Conservation (phyloP, 2,113 vertebrate genomes). For the Engraulis encrasicolus region DNA sequence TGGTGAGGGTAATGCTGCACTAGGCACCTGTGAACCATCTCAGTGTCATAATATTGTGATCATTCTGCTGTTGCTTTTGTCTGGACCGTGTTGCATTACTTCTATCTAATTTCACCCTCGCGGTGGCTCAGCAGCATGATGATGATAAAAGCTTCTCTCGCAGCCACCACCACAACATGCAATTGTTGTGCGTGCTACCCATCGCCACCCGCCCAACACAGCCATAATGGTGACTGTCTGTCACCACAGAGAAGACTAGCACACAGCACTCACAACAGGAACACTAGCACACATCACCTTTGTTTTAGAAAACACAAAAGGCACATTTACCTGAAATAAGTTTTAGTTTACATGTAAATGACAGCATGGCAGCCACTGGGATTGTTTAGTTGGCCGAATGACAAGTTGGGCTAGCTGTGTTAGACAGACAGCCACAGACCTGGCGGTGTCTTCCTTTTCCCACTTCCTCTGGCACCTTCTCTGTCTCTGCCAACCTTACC, state of each 20-base stretch:
- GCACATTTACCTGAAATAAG: constrained; percentile 62
- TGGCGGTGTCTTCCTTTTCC: constrained; percentile 42
- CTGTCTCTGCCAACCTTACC: no score
- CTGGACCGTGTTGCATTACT: background rate
- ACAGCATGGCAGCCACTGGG: constrained; percentile 50
- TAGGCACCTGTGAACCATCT: background rate
- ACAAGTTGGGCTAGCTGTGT: constrained; percentile 62
- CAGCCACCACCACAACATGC: background rate
- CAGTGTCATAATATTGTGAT: background rate
- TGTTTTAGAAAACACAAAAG: constrained; percentile 58
- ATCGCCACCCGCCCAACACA: background rate
- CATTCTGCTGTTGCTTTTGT: background rate
- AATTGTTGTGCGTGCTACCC: background rate
- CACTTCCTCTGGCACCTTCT: constrained; percentile 45
- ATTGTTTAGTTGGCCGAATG: constrained; percentile 58
- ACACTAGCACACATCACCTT: constrained; percentile 50
- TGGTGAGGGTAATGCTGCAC: background rate
- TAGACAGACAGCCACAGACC: constrained; percentile 63
- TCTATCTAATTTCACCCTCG: background rate
- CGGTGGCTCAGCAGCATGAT: background rate
- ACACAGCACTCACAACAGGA: background rate
- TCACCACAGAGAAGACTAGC: background rate
- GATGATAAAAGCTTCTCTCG: background rate
- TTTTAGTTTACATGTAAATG: constrained; percentile 66
- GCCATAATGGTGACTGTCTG: constrained; percentile 42